These are phyloP conservation scores for Epsilonema sp. DNA, from an alignment of 2,888 invertebrate genomes.

Conservation along the genomic window DNA sequence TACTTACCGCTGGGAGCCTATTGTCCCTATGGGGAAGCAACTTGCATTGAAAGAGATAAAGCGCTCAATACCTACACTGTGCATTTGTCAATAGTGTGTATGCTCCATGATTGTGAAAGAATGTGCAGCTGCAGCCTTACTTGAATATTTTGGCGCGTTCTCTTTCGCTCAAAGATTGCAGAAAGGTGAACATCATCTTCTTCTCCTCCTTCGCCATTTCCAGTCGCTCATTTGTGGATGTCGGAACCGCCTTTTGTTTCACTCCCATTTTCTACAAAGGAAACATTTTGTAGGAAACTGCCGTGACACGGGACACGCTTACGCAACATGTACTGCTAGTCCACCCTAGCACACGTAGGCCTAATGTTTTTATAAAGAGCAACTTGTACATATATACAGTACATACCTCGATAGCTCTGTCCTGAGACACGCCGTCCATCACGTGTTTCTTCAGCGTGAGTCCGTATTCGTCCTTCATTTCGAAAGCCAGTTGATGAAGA, in stretches of 20 bases:
- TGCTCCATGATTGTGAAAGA: no score
- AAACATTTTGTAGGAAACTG: no score
- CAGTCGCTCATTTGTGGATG: no score
- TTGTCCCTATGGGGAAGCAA: no score
- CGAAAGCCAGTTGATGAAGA: slow-evolving; percentile 17
- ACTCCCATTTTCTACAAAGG: slow-evolving; percentile 1
- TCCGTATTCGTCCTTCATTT: slow-evolving; percentile 27
- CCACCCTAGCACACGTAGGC: no score
- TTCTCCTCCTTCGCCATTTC: no score
- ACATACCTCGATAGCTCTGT: slow-evolving; percentile 7
- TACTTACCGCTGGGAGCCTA: no score
- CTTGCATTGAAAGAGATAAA: no score
- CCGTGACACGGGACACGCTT: neutral
- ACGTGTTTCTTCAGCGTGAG: slow-evolving; percentile 13
- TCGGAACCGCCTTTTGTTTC: neutral
- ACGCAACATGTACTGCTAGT: neutral
- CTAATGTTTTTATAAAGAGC: no score
- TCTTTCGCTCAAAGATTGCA: neutral
- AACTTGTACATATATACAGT: neutral
- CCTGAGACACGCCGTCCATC: neutral
- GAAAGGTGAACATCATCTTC: slow-evolving; percentile 4
- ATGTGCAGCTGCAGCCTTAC: no score
- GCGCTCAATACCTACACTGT: no score
- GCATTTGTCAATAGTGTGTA: no score
- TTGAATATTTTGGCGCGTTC: slow-evolving; percentile 7